Conservation (phyloP, 2,797 vertebrate species). For the Sebastiscus albofasciatus region DNA sequence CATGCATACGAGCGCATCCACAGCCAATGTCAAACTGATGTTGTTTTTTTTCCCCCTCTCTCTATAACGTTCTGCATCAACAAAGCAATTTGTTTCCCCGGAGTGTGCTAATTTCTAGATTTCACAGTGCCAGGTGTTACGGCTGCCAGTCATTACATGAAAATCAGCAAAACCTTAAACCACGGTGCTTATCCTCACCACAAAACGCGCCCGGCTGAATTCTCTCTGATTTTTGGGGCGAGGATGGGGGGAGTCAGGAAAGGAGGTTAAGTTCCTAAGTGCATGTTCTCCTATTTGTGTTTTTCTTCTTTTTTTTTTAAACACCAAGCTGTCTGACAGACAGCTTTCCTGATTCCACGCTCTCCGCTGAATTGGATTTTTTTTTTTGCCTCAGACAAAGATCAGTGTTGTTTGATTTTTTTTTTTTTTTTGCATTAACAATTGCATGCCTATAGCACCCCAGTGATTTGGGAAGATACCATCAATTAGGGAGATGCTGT, state of each 20-base stretch:
- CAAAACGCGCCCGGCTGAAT: conserved; percentile 61
- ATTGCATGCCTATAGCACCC: conserved; percentile 55
- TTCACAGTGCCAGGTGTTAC: conserved; percentile 80
- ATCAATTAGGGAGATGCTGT: conserved; percentile 42
- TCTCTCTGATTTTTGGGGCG: conserved; percentile 64
- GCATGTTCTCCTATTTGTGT: conserved; percentile 55
- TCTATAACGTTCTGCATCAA: conserved; percentile 72
- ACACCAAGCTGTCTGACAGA: conserved; percentile 36
- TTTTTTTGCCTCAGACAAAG: conserved; percentile 40
- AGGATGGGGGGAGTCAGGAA: conserved; percentile 32
- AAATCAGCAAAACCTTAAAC: conserved; percentile 76
- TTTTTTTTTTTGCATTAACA: conserved; percentile 51
- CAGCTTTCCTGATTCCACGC: conserved; percentile 40
- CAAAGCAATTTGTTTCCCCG: conserved; percentile 80
- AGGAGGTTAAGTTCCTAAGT: conserved; percentile 64
- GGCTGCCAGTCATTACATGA: conserved; percentile 79
- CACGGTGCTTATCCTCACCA: conserved; percentile 60
- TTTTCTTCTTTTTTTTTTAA: conserved; percentile 3
- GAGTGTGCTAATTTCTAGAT: conserved; percentile 78
- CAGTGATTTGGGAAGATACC: conserved; percentile 36
- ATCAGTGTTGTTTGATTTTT: conserved; percentile 57
- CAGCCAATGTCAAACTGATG: conserved; percentile 50
- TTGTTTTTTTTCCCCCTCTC: conserved; percentile 12
- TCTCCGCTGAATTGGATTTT: conserved; percentile 28
- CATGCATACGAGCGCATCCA: conserved; percentile 14